phyloP scores from a whole-genome alignment of 2,113 vertebrate genomes.

The Xenopus laevis region DNA sequence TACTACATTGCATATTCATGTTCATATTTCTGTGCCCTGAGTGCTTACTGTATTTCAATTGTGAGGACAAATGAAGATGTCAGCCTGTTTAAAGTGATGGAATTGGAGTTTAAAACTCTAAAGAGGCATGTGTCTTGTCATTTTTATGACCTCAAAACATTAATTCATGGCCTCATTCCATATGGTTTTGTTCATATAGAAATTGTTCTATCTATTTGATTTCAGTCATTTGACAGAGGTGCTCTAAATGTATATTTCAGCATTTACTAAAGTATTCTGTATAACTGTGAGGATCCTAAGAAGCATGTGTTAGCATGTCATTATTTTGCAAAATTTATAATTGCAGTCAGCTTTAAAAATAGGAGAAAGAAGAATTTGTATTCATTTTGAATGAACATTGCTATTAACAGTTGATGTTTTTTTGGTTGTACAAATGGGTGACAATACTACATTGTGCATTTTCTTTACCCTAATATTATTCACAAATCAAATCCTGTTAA shows the following conservation, averaged over 20 bases:
- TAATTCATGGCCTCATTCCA: slow-evolving; percentile 1
- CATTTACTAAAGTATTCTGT: no score
- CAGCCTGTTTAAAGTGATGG: background rate
- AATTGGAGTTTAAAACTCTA: background rate
- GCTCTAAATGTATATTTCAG: background rate
- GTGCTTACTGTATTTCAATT: background rate
- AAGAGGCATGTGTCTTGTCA: background rate
- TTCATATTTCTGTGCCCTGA: background rate
- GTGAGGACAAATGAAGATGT: background rate
- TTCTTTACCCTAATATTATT: no score
- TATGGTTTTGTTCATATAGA: background rate
- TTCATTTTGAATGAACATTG: no score
- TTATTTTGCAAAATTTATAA: no score
- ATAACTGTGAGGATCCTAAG: no score
- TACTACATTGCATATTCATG: background rate
- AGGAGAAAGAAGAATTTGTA: no score
- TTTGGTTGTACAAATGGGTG: no score
- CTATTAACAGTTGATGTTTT: no score
- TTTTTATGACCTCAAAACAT: background rate
- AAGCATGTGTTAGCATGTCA: no score
- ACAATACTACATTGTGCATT: no score
- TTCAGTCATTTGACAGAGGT: background rate
- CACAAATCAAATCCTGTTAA: no score
- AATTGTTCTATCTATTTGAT: background rate
- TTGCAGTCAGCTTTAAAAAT: no score